Evolutionary conservation across 2,888 invertebrate species (phyloP).

Genomic region (Choristoneura rosaceana): DNA sequence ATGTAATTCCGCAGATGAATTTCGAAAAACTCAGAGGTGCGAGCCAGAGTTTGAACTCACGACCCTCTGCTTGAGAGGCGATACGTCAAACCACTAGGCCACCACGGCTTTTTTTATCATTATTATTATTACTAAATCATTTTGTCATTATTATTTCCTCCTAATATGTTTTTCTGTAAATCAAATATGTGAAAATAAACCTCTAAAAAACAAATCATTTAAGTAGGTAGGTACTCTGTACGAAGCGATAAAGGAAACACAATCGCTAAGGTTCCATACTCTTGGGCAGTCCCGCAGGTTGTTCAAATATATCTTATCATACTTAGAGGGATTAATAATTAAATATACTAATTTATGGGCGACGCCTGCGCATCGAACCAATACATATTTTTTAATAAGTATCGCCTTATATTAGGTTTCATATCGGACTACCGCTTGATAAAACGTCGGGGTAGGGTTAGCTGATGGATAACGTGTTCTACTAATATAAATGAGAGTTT

Average conservation of each 20-base stretch:
- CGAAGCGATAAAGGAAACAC: constrained; percentile 69
- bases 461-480: background rate
- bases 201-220: background rate
- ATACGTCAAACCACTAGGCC: no score
- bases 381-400: constrained; percentile 74
- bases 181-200: no score
- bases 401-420: constrained; percentile 68
- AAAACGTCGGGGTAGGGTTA: constrained; percentile 2
- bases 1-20: no score
- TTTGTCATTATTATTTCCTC: no score
- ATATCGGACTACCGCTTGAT: constrained; percentile 42
- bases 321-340: constrained; percentile 83
- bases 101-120: no score
- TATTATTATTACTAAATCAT: no score
- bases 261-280: constrained; percentile 79
- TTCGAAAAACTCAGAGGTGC: no score
- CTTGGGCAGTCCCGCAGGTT: constrained; percentile 73
- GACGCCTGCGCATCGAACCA: constrained; percentile 51
- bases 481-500: no score
- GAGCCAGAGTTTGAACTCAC: no score
- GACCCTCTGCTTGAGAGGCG: no score
- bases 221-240: constrained; percentile 57
- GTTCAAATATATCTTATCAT: constrained; percentile 80
- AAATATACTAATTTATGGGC: constrained; percentile 80
- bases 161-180: no score